These are phyloP conservation scores for Coptotermes formosanus DNA, from an alignment of 1,140 invertebrate species.

Conservation along the genomic window DNA sequence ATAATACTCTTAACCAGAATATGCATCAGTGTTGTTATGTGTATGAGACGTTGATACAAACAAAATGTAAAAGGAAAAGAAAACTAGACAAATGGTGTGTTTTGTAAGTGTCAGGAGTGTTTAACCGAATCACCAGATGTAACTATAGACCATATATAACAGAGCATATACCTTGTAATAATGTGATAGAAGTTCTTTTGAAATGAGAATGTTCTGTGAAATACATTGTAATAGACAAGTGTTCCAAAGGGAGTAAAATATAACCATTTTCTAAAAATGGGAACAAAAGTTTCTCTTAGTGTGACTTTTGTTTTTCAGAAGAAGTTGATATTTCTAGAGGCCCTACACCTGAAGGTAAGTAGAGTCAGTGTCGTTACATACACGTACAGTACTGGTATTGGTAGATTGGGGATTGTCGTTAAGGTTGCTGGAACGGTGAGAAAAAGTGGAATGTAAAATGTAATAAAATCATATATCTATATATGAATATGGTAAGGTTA, in stretches of 20 bases:
- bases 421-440: no score
- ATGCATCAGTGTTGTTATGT: constrained; percentile 2
- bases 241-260: constrained; percentile 3
- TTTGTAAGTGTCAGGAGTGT: constrained; percentile 15
- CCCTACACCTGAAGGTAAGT: no score
- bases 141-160: not conserved
- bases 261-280: constrained; percentile 14
- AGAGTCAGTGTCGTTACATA: no score
- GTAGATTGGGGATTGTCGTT: no score
- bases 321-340: no score
- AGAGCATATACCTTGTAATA: constrained; percentile 9
- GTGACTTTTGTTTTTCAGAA: not conserved
- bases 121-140: not conserved
- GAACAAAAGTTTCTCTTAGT: not conserved
- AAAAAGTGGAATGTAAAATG: no score
- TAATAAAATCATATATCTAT: no score
- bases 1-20: constrained; percentile 11
- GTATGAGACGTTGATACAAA: not conserved
- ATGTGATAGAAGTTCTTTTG: not conserved
- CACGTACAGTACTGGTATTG: no score
- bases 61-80: not conserved
- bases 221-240: constrained; percentile 9
- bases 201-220: constrained; percentile 12
- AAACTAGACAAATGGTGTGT: not conserved
- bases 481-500: no score